These are phyloP conservation scores for Adrianichthys oophorus DNA, from an alignment of 2,797 vertebrate species.

Conservation along the genomic window DNA sequence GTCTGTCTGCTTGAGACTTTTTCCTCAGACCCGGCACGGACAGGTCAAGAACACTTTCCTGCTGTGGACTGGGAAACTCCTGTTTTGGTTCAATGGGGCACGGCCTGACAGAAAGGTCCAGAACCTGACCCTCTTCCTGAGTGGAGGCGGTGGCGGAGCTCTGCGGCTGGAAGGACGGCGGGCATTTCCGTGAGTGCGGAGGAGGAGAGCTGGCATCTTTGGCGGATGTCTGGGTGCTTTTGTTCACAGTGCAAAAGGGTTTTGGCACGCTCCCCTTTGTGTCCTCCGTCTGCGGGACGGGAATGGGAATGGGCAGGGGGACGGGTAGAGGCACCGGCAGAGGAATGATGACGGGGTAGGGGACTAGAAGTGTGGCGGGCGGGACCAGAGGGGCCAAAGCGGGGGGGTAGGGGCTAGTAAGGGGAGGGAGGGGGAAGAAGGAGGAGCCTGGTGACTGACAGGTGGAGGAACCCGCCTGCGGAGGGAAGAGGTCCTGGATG, in stretches of 20 bases:
- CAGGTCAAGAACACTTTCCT: conserved; percentile 89
- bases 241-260: conserved; percentile 81
- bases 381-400: conserved; percentile 90
- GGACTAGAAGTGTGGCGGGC: conserved; percentile 91
- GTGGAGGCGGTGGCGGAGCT: conserved; percentile 38
- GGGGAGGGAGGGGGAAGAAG: conserved; percentile 79
- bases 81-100: conserved; percentile 75
- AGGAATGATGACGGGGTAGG: conserved; percentile 93
- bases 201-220: conserved; percentile 81
- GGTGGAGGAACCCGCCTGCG: conserved; percentile 77
- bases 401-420: conserved; percentile 83
- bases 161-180: conserved; percentile 34
- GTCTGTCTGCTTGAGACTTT: conserved; percentile 59
- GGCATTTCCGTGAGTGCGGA: conserved; percentile 75
- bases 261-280: conserved; percentile 83
- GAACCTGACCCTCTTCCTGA: conserved; percentile 82
- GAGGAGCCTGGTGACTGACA: conserved; percentile 82
- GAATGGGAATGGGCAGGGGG: conserved; percentile 91
- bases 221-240: conserved; percentile 86
- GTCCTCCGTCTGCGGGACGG: conserved; percentile 81
- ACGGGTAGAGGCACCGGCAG: conserved; percentile 92
- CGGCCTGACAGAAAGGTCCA: conserved; percentile 90
- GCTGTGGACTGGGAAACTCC: conserved; percentile 79
- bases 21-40: conserved; percentile 85
- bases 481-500: conserved; percentile 91